Evolutionary conservation across 2,888 invertebrate species (phyloP).

Genomic region (Sminthurides aquaticus): DNA sequence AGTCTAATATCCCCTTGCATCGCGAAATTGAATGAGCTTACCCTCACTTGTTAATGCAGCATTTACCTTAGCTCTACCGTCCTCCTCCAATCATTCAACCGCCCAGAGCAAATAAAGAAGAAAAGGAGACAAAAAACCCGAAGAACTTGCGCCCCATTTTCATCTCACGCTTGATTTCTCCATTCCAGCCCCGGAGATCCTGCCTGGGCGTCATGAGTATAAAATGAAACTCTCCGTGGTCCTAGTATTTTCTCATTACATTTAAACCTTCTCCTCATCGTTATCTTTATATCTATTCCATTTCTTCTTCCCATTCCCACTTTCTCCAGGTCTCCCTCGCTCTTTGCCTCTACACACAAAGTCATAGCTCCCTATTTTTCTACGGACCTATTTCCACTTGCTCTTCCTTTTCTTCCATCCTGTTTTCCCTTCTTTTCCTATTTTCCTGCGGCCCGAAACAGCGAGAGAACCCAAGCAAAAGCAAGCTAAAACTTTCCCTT

Average conservation of each 20-base stretch:
- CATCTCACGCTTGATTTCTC: slow-evolving; percentile 18
- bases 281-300: slow-evolving; percentile 11
- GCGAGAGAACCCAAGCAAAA: too few species aligned
- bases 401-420: too few species aligned
- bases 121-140: slow-evolving; percentile 5
- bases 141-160: slow-evolving; percentile 3
- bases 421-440: too few species aligned
- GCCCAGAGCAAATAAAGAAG: background rate
- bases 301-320: background rate
- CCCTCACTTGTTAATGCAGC: background rate
- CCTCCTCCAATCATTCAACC: background rate
- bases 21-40: background rate
- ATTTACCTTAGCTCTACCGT: background rate
- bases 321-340: too few species aligned
- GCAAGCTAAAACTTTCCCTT: too few species aligned
- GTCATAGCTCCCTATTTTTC: too few species aligned
- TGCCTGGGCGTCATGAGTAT: slow-evolving; percentile 3
- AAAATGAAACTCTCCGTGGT: slow-evolving; percentile 16
- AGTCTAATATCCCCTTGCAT: background rate
- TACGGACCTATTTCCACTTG: background rate
- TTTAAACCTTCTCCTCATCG: slow-evolving; percentile 4
- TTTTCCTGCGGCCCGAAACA: too few species aligned
- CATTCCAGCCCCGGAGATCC: slow-evolving; percentile 11
- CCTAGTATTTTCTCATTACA: slow-evolving; percentile 15
- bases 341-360: too few species aligned